Conservation (phyloP, 2,113 vertebrate species). For the Heptranchias perlo region DNA sequence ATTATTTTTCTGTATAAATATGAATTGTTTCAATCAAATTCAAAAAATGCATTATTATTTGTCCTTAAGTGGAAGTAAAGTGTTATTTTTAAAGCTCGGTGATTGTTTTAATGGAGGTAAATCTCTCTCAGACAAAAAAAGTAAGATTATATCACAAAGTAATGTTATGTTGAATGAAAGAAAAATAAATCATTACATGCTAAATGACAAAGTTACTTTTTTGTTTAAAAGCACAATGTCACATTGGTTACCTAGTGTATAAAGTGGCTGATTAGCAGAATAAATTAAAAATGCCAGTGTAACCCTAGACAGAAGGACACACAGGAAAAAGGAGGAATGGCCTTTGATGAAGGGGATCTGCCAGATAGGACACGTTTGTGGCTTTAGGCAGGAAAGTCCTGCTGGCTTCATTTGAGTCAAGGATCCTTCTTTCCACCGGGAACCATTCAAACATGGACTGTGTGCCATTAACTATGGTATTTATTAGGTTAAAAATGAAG, state of each 20-base stretch:
- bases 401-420: neutral
- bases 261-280: neutral
- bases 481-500: slow-evolving; percentile 33
- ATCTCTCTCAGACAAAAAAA: neutral
- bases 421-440: neutral
- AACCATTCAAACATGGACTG: neutral
- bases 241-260: too few relatives aligned
- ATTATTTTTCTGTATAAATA: neutral
- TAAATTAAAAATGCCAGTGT: neutral
- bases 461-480: neutral
- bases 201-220: neutral
- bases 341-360: neutral
- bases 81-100: neutral
- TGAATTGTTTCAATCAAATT: neutral
- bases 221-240: neutral
- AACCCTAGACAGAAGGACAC: neutral
- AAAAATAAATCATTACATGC: neutral
- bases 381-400: neutral
- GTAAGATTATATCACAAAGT: neutral
- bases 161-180: neutral
- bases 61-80: neutral
- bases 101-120: neutral
- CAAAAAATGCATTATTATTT: neutral
- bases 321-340: neutral
- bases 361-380: neutral